These are phyloP conservation scores for Sceloporus tristichus DNA, from an alignment of 2,113 vertebrate genomes.

Conservation along the genomic window DNA sequence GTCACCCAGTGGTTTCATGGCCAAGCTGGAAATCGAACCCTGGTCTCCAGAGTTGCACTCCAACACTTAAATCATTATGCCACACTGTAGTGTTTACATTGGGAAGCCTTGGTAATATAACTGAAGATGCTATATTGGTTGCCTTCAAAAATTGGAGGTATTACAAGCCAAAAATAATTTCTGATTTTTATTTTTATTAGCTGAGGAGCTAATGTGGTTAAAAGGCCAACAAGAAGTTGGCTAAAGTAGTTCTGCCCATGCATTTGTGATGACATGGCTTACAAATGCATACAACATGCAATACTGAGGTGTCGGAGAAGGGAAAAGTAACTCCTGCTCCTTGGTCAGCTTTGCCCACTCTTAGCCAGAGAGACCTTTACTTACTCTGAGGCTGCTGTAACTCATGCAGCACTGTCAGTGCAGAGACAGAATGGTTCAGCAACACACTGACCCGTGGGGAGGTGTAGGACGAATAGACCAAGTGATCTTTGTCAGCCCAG, in stretches of 20 bases:
- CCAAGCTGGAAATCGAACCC: too few species aligned
- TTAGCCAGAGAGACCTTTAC: conserved; percentile 23
- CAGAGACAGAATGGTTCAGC: conserved; percentile 68
- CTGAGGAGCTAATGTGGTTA: too few species aligned
- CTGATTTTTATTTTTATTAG: too few species aligned
- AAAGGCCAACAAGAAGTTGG: too few species aligned
- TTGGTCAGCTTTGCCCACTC: background rate
- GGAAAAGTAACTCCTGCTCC: background rate
- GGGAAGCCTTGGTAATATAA: too few species aligned
- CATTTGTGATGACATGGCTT: background rate
- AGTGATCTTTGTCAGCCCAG: conserved; percentile 81
- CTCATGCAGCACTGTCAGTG: conserved; percentile 78
- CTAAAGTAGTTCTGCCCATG: background rate
- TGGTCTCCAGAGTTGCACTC: too few species aligned
- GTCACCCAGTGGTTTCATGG: too few species aligned
- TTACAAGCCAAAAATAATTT: too few species aligned
- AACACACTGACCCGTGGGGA: conserved; percentile 68
- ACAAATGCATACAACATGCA: background rate
- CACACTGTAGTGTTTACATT: too few species aligned
- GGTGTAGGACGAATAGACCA: conserved; percentile 73
- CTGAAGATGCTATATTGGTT: too few species aligned
- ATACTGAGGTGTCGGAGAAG: background rate
- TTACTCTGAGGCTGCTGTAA: conserved; percentile 84
- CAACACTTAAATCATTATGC: too few species aligned
- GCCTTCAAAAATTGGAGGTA: too few species aligned